Evolutionary conservation across 2,888 invertebrate species (phyloP).

Genomic region (Apamea epomidion): DNA sequence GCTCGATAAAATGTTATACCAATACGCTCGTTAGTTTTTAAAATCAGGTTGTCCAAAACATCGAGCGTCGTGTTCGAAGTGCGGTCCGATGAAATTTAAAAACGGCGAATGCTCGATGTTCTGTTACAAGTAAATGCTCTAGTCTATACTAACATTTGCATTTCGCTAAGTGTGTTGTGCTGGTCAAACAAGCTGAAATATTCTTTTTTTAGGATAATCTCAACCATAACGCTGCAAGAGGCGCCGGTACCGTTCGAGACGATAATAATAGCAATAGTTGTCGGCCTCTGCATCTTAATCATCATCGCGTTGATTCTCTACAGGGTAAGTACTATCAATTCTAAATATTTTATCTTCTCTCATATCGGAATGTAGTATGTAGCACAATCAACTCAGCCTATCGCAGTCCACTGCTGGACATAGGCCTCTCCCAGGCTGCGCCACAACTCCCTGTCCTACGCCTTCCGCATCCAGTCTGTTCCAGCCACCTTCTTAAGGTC

Average conservation of each 20-base stretch:
- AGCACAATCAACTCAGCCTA: background rate
- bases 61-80: no score
- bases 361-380: background rate
- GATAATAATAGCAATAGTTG: slow-evolving; percentile 71
- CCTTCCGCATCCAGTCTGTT: no score
- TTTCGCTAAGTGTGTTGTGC: background rate
- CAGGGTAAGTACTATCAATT: slow-evolving; percentile 70
- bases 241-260: slow-evolving; percentile 73
- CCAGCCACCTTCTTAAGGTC: no score
- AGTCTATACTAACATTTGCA: background rate
- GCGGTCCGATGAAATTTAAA: no score
- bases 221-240: slow-evolving; percentile 60
- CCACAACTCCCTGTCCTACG: no score
- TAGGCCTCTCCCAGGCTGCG: no score
- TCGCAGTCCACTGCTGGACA: no score
- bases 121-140: no score
- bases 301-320: slow-evolving; percentile 73
- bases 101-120: no score
- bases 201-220: slow-evolving; percentile 64
- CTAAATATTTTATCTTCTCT: background rate
- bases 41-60: no score
- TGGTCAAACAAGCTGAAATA: background rate
- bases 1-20: no score
- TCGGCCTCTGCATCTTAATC: slow-evolving; percentile 75
- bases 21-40: no score